A percentile compares a stretch with the other conserved stretches of the same genome.
phyloP scores from a whole-genome alignment of 2,888 invertebrate species.

The Furcula furcula region DNA sequence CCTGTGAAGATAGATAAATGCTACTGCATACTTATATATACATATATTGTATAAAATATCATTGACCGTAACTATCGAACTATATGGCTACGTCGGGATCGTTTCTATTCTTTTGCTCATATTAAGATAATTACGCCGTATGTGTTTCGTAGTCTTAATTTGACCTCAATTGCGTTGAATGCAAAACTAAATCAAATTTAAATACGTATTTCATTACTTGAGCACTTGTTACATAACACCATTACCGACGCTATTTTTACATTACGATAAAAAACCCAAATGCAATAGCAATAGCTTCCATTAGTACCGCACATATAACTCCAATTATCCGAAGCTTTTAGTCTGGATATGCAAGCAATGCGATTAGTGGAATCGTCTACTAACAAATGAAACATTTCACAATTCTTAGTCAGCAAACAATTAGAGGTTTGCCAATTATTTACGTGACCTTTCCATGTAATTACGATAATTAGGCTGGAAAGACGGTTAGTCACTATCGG shows the following conservation, averaged over 20 bases:
- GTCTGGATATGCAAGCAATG: slow-evolving; percentile 26
- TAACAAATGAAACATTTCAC: slow-evolving; percentile 2
- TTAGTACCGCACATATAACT: slow-evolving; percentile 17
- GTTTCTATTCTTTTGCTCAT: too few species aligned
- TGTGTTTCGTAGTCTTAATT: too few species aligned
- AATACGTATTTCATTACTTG: not conserved
- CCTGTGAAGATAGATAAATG: too few species aligned
- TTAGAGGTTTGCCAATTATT: not conserved
- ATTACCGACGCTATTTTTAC: not conserved
- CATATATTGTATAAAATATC: too few species aligned
- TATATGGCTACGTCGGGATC: too few species aligned
- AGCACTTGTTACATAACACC: not conserved
- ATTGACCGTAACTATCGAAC: too few species aligned
- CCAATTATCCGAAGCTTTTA: slow-evolving; percentile 26
- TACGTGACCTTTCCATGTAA: not conserved
- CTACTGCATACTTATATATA: too few species aligned
- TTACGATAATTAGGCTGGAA: too few species aligned
- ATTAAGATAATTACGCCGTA: too few species aligned
- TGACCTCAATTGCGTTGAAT: too few species aligned
- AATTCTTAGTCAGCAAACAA: slow-evolving; percentile 8
- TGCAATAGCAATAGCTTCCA: slow-evolving; percentile 10
- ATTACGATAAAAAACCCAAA: not conserved
- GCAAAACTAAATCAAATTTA: too few species aligned
- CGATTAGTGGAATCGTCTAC: slow-evolving; percentile 6
- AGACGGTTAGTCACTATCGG: too few species aligned